These are phyloP conservation scores for Uloborus plumipes DNA, from an alignment of 2,888 invertebrate species.

Conservation along the genomic window DNA sequence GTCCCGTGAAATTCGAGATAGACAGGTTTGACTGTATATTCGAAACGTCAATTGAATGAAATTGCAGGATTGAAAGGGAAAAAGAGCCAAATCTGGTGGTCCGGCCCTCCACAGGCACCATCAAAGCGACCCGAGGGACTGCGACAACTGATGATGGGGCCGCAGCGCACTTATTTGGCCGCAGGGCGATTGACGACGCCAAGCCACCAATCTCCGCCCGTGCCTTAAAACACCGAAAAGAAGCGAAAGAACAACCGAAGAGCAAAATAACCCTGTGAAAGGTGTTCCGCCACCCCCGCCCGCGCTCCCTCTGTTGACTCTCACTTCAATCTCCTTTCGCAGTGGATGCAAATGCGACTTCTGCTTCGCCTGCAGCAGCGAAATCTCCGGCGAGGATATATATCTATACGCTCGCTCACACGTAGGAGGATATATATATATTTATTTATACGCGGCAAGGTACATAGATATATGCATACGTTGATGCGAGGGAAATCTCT, in stretches of 20 bases:
- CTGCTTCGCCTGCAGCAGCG: slow-evolving; percentile 35
- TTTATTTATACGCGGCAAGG: too few relatives aligned
- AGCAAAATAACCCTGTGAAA: slow-evolving; percentile 35
- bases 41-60: neutral
- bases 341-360: slow-evolving; percentile 48
- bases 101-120: neutral
- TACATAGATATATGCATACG: neutral
- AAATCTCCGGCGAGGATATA: slow-evolving; percentile 16
- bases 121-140: slow-evolving; percentile 57
- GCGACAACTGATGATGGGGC: slow-evolving; percentile 46
- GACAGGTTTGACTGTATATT: too few relatives aligned
- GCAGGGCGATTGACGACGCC: slow-evolving; percentile 36
- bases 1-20: too few relatives aligned
- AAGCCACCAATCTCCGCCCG: slow-evolving; percentile 24
- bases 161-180: slow-evolving; percentile 47
- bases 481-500: slow-evolving; percentile 41
- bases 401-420: slow-evolving; percentile 18
- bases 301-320: slow-evolving; percentile 34
- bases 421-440: slow-evolving; percentile 10
- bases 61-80: slow-evolving; percentile 7
- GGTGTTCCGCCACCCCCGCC: slow-evolving; percentile 9
- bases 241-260: slow-evolving; percentile 55
- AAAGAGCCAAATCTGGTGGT: slow-evolving; percentile 17
- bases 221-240: slow-evolving; percentile 38
- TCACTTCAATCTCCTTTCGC: slow-evolving; percentile 21